Evolutionary conservation across 2,113 vertebrate genomes (phyloP).

Genomic region (Corvus cornix): DNA sequence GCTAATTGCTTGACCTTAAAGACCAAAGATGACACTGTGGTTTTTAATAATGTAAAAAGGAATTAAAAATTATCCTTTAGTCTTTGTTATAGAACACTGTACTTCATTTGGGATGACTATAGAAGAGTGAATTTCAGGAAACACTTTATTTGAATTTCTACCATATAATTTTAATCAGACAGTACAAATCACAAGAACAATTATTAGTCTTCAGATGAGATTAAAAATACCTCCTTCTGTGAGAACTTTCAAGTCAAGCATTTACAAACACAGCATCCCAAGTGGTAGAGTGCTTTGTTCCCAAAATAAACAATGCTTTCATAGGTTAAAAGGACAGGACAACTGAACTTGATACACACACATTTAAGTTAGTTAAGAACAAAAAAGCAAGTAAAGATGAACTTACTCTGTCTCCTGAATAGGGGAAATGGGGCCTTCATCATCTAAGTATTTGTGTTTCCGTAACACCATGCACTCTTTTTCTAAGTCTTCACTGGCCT

Average conservation of each 20-base stretch:
- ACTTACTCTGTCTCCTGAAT: conserved; percentile 74
- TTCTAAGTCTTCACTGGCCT: conserved; percentile 72
- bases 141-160: neutral
- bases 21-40: neutral
- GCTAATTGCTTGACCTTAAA: neutral
- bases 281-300: neutral
- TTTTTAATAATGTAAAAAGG: neutral
- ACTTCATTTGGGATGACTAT: neutral
- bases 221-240: neutral
- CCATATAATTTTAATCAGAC: neutral
- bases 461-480: conserved; percentile 59
- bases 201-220: neutral
- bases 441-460: conserved; percentile 77
- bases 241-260: neutral
- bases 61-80: neutral
- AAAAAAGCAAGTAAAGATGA: neutral
- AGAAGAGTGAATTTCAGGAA: neutral
- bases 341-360: neutral
- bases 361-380: neutral
- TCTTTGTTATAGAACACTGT: neutral
- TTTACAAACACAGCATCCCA: neutral
- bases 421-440: conserved; percentile 78
- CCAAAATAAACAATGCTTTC: neutral
- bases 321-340: neutral
- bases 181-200: neutral